phyloP scores from a whole-genome alignment of 2,113 vertebrate genomes.

The Chionodraco myersi region DNA sequence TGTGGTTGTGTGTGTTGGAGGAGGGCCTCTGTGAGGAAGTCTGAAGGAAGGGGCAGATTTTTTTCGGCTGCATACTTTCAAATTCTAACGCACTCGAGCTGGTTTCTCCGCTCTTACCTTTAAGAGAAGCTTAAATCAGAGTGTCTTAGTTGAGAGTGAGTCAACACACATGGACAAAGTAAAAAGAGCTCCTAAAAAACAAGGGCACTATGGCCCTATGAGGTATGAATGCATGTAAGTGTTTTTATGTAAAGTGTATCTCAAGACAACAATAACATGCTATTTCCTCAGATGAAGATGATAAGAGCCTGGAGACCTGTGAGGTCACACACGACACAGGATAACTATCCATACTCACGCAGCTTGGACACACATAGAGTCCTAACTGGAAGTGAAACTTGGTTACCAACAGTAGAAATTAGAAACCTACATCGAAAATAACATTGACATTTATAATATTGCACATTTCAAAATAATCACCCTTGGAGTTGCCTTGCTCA shows the following conservation, averaged over 20 bases:
- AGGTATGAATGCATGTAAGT: neutral
- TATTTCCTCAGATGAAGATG: neutral
- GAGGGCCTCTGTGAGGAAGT: no score
- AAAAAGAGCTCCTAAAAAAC: neutral
- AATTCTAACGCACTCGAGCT: no score
- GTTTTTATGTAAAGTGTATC: neutral
- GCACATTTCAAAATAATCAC: neutral
- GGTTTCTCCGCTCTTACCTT: neutral
- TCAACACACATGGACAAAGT: neutral
- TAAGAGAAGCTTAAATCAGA: slow-evolving; percentile 9
- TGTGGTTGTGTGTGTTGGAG: no score
- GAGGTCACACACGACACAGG: neutral
- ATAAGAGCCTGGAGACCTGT: neutral
- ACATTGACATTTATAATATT: neutral
- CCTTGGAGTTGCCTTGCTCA: neutral
- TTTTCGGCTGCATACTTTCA: no score
- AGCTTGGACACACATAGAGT: neutral
- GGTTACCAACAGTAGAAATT: neutral
- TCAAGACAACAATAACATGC: neutral
- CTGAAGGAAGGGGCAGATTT: no score
- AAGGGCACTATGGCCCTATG: neutral
- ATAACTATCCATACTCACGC: neutral
- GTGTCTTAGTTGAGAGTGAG: slow-evolving; percentile 9
- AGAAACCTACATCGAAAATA: slow-evolving; percentile 4
- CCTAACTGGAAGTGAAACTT: neutral